Base-by-base conservation (phyloP, 2,888 invertebrate genomes). In the Meiosimyza decipiens region DNA sequence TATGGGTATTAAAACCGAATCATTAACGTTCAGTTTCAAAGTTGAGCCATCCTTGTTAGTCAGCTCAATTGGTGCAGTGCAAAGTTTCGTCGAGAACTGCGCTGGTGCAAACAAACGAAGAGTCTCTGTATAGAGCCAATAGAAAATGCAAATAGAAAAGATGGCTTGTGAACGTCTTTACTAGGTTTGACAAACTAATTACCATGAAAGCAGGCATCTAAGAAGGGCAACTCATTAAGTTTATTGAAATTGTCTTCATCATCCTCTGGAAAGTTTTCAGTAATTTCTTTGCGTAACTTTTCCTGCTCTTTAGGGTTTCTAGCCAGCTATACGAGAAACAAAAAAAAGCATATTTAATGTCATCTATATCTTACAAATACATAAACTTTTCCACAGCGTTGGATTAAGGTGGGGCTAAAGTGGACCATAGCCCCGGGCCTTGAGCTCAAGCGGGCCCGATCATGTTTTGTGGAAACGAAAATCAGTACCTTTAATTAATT, bases 131-230 rank as follows among this genome's bases (percentile, higher is more conserved):
- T 51, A 28, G 15, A 28, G 28, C 67, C 65, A 54, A 2, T 22
- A 22, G 22, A 77, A 12, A 72, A 63, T 54, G 3, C 28, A 33
- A n/a, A 16, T 47, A 16, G 47, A 6, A 12, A 33, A 33, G 15
- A 33, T 15, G 15, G 9, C 28, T 11, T 15, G 11, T 6, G 13
- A 59, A 28, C 12, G 15, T 22, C 2, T 12, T 2, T 13, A 3
- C 28, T 51, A n/a, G 47, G 16, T 15, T 64, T 51, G 40, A 22
- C 13, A 28, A 12, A 63, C 28, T 28, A 33, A 22, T 80, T 62
- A 86, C 86, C 86, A 69, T 82, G 79, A 1, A 87, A 9, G 68
- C 86, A 85, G 51, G 84, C 83, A 74, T 87, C 85, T 63, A 86
- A 73, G 51, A 80, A 86, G 1, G 83, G 80, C 50, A 87, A 22